Evolutionary conservation across 2,888 invertebrate genomes (phyloP), one percentile per base, ranked within the genome.

Genomic region (Caenorhabditis angaria): DNA sequence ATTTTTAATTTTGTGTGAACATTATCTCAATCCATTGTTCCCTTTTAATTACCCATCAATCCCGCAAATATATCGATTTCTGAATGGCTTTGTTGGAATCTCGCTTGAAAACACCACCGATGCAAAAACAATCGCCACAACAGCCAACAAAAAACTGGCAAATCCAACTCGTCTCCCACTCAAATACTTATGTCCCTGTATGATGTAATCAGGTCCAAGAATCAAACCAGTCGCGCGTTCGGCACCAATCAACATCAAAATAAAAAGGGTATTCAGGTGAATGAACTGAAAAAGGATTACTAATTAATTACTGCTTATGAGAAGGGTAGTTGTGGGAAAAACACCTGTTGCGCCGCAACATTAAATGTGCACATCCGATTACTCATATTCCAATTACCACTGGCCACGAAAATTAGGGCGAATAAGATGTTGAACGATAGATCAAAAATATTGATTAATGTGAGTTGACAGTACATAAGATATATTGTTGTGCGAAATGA

Each of bases 21-120:
- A 20, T 51, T 12, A 20, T 51, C 6, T 51, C 51, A 51, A 51
- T n/a, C n/a, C n/a, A n/a, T n/a, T n/a, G n/a, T n/a, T n/a, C n/a
- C n/a, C n/a, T n/a, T n/a, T n/a, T n/a, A 69, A 59, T 62, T 62
- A 83, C 85, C 78, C 77, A 53, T 82, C 85, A 47, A 85, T 82
- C 12, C 77, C 83, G 62, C 85, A 85, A n/a, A 85, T 61, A 65
- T 83, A 85, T 48, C 85, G 80, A 64, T 78, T 85, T 25, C 73
- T 66, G 63, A 81, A 85, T 22, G 78, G 70, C 29, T 81, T 77
- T 18, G 83, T 83, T 2, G 82, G 83, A 63, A 85, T 83, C 3
- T 70, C 77, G 51, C 48, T 56, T 22, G 63, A 47, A 24, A 69
- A 74, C 56, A 74, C 66, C 22, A 61, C 51, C 18, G 70, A 66